Evolutionary conservation across 2,113 vertebrate species (phyloP).

Genomic region (Marcusenius ussheri): DNA sequence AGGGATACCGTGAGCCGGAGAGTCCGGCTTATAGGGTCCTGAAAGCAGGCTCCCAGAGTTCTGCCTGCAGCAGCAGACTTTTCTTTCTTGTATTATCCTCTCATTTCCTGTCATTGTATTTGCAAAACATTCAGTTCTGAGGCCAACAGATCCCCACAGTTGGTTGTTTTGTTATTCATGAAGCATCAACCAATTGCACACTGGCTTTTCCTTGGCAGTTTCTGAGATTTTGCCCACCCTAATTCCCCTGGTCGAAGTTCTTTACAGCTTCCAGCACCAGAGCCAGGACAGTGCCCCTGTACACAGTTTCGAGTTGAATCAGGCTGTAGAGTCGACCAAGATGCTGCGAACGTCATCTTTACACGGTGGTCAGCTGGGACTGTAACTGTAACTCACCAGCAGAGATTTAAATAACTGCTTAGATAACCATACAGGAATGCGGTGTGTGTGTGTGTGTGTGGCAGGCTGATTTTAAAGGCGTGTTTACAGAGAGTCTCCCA

Average conservation of each 20-base stretch:
- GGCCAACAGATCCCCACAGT: not conserved
- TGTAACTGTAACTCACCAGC: constrained; percentile 24
- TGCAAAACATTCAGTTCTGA: not conserved
- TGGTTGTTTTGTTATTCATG: not conserved
- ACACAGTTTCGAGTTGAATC: constrained; percentile 33
- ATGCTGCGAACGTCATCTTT: constrained; percentile 35
- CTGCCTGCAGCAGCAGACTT: not conserved
- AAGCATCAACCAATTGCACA: not conserved
- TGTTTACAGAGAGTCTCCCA: constrained; percentile 11
- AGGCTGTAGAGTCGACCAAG: constrained; percentile 47
- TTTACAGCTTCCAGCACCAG: constrained; percentile 13
- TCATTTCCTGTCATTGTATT: not conserved
- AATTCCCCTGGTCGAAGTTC: constrained; percentile 37
- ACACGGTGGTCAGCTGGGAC: constrained; percentile 32
- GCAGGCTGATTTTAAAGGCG: not conserved
- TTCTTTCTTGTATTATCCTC: not conserved
- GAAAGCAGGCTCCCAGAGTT: not conserved
- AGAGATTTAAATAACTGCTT: constrained; percentile 31
- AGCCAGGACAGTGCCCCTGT: constrained; percentile 23
- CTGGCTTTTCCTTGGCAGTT: not conserved
- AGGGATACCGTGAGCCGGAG: not conserved
- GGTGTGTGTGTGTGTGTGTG: not conserved
- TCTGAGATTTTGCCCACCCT: constrained; percentile 30
- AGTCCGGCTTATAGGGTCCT: not conserved
- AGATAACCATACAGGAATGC: constrained; percentile 42